phyloP scores from a whole-genome alignment of 2,113 vertebrate species.

The Cottus gobio region DNA sequence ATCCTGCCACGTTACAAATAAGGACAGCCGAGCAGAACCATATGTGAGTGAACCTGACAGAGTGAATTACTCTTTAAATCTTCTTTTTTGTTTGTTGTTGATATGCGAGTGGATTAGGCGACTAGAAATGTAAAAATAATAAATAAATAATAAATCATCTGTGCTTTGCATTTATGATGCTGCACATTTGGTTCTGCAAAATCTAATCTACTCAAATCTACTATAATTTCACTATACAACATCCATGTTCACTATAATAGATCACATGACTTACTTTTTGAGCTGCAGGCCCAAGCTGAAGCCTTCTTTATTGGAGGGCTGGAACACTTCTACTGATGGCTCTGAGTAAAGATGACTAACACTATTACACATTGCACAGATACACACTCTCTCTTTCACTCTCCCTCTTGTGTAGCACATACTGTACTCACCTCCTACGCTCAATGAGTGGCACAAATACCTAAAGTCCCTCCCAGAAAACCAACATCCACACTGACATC shows the following conservation, averaged over 20 bases:
- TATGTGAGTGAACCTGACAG: background rate
- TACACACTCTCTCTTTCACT: constrained; percentile 28
- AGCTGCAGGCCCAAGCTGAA: constrained; percentile 97
- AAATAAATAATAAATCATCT: too few relatives aligned
- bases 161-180: background rate
- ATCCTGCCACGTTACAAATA: constrained; percentile 83
- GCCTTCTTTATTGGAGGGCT: constrained; percentile 97
- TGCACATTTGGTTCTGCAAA: background rate
- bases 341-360: constrained; percentile 82
- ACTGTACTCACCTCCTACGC: constrained; percentile 66
- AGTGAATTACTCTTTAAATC: constrained; percentile 9
- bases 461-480: constrained; percentile 52
- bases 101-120: background rate
- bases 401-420: constrained; percentile 46
- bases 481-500: constrained; percentile 65
- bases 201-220: background rate
- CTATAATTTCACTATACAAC: background rate
- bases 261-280: constrained; percentile 90
- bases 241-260: background rate
- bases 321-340: constrained; percentile 97
- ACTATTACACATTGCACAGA: constrained; percentile 46
- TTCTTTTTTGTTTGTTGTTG: background rate
- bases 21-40: constrained; percentile 1
- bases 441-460: constrained; percentile 65
- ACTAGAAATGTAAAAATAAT: background rate